A percentile compares a stretch with the other conserved stretches of the same genome.
Conservation (phyloP, 2,888 invertebrate species). For the Auanema freiburgensis region DNA sequence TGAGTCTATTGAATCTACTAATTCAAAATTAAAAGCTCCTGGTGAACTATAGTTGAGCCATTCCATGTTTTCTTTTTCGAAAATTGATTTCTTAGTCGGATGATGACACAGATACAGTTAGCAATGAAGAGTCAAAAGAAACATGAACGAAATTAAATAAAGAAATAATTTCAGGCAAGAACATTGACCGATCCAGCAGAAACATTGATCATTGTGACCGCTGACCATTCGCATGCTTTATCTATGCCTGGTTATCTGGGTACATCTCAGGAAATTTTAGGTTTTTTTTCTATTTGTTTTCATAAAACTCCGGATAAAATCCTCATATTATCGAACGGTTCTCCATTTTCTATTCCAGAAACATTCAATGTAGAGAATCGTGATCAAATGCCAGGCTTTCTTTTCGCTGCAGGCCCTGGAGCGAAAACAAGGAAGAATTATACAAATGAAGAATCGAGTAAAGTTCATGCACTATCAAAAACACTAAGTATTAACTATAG, state of each 20-base stretch:
- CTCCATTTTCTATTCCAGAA: too few species aligned
- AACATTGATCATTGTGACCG: slow-evolving; percentile 15
- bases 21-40: too few species aligned
- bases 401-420: slow-evolving; percentile 20
- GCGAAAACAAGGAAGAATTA: not conserved
- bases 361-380: not conserved
- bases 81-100: too few species aligned
- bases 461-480: not conserved
- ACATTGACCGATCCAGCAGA: slow-evolving; percentile 10
- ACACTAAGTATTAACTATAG: not conserved
- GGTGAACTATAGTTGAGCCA: too few species aligned
- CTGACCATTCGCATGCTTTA: slow-evolving; percentile 19
- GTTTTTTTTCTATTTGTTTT: not conserved
- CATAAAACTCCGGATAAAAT: too few species aligned
- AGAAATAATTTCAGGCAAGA: slow-evolving; percentile 5
- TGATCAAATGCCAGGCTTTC: slow-evolving; percentile 9
- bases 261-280: slow-evolving; percentile 7
- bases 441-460: not conserved
- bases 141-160: too few species aligned
- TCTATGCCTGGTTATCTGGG: slow-evolving; percentile 14
- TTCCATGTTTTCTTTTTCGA: too few species aligned
- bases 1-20: not conserved
- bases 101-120: too few species aligned
- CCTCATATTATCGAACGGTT: too few species aligned
- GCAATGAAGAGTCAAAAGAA: too few species aligned